Conservation (phyloP, 2,797 vertebrate genomes). For the Esox masquinongy region DNA sequence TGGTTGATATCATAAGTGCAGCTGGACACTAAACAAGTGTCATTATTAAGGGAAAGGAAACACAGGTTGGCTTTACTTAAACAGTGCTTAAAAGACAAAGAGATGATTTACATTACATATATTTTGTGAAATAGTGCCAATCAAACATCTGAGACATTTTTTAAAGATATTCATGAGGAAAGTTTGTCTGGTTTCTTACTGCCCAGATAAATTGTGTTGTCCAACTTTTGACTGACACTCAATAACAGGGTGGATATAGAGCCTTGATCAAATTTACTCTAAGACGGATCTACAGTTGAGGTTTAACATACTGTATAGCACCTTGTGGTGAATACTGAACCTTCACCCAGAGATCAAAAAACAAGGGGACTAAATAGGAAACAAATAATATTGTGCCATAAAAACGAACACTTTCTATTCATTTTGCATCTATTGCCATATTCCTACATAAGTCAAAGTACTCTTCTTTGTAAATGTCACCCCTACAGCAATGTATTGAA, state of each 20-base stretch:
- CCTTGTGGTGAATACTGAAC: neutral
- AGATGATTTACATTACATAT: too few relatives aligned
- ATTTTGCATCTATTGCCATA: neutral
- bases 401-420: too few relatives aligned
- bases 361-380: too few relatives aligned
- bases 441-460: neutral
- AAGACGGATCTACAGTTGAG: too few relatives aligned
- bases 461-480: neutral
- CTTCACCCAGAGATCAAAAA: too few relatives aligned
- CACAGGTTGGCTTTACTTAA: neutral
- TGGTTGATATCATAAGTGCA: neutral
- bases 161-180: too few relatives aligned
- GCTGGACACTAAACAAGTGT: neutral
- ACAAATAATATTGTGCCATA: too few relatives aligned
- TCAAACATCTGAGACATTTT: too few relatives aligned
- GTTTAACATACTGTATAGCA: neutral
- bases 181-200: too few relatives aligned
- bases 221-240: too few relatives aligned
- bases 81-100: neutral
- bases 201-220: too few relatives aligned
- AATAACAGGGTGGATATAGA: neutral
- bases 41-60: neutral
- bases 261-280: neutral
- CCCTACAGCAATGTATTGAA: neutral
- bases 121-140: too few relatives aligned